These are phyloP conservation scores for Carollia perspicillata DNA, from an alignment of 2,113 vertebrate genomes.

Conservation along the genomic window DNA sequence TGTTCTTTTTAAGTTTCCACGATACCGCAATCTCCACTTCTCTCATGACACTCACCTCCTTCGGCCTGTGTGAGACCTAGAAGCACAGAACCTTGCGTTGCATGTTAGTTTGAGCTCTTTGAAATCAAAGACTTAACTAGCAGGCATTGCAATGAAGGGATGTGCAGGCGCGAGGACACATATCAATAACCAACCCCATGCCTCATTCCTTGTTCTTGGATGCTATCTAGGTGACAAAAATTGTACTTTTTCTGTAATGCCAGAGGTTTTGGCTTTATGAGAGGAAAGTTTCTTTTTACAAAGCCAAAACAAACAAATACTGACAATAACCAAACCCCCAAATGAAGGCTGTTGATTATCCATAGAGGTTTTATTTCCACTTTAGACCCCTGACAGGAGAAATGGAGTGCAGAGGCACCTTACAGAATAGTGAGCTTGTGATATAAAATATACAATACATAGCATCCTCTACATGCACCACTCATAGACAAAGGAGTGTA, in stretches of 20 bases:
- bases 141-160: neutral
- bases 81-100: neutral
- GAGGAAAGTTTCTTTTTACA: neutral
- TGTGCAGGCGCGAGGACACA: neutral
- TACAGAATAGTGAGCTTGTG: conserved; percentile 63
- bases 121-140: neutral
- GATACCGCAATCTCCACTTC: neutral
- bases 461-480: conserved; percentile 56
- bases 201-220: neutral
- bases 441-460: conserved; percentile 70
- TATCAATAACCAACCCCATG: neutral
- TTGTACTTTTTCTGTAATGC: neutral
- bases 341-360: neutral
- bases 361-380: conserved; percentile 79
- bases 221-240: neutral
- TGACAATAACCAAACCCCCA: neutral
- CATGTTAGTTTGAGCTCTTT: neutral
- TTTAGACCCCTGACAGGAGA: conserved; percentile 48
- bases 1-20: neutral
- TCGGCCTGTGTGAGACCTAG: neutral
- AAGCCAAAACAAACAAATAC: neutral
- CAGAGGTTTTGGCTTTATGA: neutral
- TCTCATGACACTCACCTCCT: neutral
- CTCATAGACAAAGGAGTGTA: conserved; percentile 58
- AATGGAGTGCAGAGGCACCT: conserved; percentile 53